These are phyloP conservation scores for Synchiropus splendidus DNA, from an alignment of 2,113 vertebrate genomes.

Conservation along the genomic window DNA sequence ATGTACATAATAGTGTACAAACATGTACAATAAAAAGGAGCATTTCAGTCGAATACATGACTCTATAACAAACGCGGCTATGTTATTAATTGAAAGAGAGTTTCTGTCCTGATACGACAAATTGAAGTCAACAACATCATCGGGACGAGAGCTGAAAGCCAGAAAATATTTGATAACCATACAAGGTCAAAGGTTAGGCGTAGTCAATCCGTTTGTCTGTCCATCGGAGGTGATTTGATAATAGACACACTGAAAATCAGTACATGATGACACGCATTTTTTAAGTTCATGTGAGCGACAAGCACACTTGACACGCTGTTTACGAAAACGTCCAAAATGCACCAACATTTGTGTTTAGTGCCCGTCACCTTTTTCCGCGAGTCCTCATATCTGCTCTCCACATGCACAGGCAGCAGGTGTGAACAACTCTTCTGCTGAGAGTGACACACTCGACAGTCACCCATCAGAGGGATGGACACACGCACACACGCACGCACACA, in stretches of 20 bases:
- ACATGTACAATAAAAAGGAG: too few species aligned
- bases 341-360: slow-evolving; percentile 52
- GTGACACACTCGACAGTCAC: slow-evolving; percentile 36
- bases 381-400: slow-evolving; percentile 43
- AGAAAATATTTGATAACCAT: too few species aligned
- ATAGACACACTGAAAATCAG: background rate
- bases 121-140: too few species aligned
- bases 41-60: too few species aligned
- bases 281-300: slow-evolving; percentile 14
- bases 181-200: too few species aligned
- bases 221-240: background rate
- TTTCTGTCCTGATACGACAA: too few species aligned
- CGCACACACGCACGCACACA: slow-evolving; percentile 7
- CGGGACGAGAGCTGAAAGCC: too few species aligned
- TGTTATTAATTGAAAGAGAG: too few species aligned
- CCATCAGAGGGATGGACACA: slow-evolving; percentile 11
- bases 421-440: slow-evolving; percentile 52
- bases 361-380: slow-evolving; percentile 36
- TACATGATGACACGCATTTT: background rate
- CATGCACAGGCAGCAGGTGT: slow-evolving; percentile 43
- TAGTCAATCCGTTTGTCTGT: background rate
- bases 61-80: too few species aligned
- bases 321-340: slow-evolving; percentile 22
- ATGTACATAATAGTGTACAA: too few species aligned
- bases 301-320: slow-evolving; percentile 7